Conservation (phyloP, 2,888 invertebrate genomes). For the Drosophila setosimentum region DNA sequence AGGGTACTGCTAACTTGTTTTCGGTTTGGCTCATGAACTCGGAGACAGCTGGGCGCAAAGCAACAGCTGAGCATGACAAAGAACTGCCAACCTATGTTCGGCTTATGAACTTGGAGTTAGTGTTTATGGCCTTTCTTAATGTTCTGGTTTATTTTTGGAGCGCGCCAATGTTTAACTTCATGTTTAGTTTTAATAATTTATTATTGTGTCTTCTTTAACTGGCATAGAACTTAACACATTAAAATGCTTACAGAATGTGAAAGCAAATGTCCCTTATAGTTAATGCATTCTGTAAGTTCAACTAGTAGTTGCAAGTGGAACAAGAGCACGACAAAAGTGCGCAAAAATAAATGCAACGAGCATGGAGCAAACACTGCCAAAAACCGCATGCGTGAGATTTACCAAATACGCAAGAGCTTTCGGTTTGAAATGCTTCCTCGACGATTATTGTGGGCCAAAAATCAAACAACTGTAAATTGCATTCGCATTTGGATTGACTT, state of each 20-base stretch:
- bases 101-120: not conserved
- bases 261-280: not conserved
- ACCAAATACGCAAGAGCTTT: not conserved
- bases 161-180: not conserved
- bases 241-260: not conserved
- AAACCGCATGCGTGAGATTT: slow-evolving; percentile 1
- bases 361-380: not conserved
- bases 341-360: not conserved
- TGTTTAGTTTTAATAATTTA: not conserved
- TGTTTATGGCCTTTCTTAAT: not conserved
- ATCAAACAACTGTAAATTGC: not conserved
- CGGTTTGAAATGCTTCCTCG: not conserved
- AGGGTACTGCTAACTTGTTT: slow-evolving; percentile 28
- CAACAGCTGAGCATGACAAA: slow-evolving; percentile 3
- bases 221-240: not conserved
- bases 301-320: not conserved
- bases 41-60: slow-evolving; percentile 42
- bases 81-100: slow-evolving; percentile 16
- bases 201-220: not conserved
- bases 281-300: not conserved
- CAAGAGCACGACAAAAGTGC: not conserved
- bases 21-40: not conserved
- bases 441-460: not conserved
- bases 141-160: not conserved
- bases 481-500: not conserved